Evolutionary conservation across 2,888 invertebrate genomes (phyloP).

Genomic region (Macrophya annulata): DNA sequence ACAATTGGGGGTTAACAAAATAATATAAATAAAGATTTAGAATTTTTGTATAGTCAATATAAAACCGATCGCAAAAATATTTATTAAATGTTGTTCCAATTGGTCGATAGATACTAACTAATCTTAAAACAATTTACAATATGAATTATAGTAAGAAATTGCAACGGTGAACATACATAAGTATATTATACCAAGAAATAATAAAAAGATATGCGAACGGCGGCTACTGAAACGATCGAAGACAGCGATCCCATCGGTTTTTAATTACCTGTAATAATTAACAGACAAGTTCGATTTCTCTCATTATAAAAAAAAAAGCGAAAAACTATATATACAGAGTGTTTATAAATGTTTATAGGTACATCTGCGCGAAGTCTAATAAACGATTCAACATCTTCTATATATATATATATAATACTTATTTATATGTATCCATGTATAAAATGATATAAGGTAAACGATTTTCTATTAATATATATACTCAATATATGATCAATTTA

Average conservation of each 20-base stretch:
- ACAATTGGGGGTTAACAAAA: background rate
- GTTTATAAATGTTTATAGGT: background rate
- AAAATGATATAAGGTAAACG: background rate
- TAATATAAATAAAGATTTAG: background rate
- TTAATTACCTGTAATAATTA: slow-evolving; percentile 63
- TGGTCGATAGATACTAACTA: background rate
- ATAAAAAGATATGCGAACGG: background rate
- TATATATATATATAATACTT: background rate
- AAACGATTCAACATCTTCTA: slow-evolving; percentile 2
- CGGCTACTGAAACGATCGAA: slow-evolving; percentile 14
- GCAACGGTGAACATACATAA: background rate
- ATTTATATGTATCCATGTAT: background rate
- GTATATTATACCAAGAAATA: slow-evolving; percentile 32
- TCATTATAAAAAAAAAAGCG: slow-evolving; percentile 71
- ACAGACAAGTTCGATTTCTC: slow-evolving; percentile 78
- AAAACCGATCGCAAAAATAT: background rate
- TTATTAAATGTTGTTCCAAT: background rate
- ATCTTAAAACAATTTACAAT: too few species aligned
- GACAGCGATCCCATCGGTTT: slow-evolving; percentile 3
- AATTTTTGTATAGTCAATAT: background rate
- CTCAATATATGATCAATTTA: background rate
- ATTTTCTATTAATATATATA: background rate
- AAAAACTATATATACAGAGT: slow-evolving; percentile 20
- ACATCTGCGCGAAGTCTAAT: background rate
- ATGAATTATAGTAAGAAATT: background rate